Evolutionary conservation across 1,140 invertebrate genomes (phyloP).

Genomic region (Nylanderia fulva): DNA sequence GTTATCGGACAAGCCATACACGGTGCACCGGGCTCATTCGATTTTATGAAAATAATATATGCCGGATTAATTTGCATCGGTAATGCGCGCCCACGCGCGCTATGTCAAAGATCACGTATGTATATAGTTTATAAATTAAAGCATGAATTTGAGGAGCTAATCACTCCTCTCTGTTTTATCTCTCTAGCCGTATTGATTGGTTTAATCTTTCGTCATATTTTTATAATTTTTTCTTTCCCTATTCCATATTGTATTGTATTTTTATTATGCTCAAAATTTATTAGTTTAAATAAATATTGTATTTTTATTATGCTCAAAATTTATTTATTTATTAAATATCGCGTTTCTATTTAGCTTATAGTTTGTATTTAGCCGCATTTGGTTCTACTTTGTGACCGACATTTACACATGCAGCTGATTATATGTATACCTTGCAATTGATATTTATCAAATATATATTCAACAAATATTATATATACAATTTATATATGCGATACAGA

Average conservation of each 20-base stretch:
- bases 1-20: constrained; percentile 39
- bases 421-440: not conserved
- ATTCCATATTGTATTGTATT: not conserved
- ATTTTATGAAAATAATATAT: constrained; percentile 63
- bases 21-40: not conserved
- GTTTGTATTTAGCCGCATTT: not conserved
- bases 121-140: constrained; percentile 26
- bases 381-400: not conserved
- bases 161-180: not conserved
- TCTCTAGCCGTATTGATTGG: not conserved
- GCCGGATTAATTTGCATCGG: constrained; percentile 57
- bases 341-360: no score
- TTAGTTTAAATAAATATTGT: constrained; percentile 3
- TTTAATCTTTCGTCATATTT: not conserved
- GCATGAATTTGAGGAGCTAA: not conserved
- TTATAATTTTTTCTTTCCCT: not conserved
- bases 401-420: not conserved
- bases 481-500: no score
- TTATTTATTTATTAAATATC: not conserved
- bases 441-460: constrained; percentile 7
- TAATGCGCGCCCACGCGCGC: constrained; percentile 1
- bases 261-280: not conserved
- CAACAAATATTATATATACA: not conserved
- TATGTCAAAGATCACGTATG: not conserved
- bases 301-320: not conserved